phyloP scores from a whole-genome alignment of 2,888 invertebrate species.

The Sthenelais limicola region DNA sequence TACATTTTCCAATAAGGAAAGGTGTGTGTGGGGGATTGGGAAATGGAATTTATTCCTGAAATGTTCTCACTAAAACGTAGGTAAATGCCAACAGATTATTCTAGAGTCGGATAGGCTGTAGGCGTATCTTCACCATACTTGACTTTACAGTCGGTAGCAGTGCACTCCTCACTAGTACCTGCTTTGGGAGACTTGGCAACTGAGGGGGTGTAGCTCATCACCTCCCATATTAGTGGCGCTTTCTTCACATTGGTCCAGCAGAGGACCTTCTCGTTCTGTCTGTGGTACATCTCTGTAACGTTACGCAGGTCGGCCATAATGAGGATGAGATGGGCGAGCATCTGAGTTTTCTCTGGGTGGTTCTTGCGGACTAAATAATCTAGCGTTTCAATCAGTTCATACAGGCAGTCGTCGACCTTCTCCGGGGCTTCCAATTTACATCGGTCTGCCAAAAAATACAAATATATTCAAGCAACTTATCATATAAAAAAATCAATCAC shows the following conservation, averaged over 20 bases:
- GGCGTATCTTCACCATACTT: no score
- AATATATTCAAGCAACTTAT: no score
- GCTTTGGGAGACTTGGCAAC: no score
- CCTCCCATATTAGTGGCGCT: conserved; percentile 30
- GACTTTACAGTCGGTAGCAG: no score
- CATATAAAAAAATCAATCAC: no score
- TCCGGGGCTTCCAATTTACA: conserved; percentile 27
- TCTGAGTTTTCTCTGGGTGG: conserved; percentile 14
- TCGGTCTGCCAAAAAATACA: conserved; percentile 34
- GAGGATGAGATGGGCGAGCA: conserved; percentile 20
- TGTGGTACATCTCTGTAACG: conserved; percentile 40
- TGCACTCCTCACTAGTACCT: no score
- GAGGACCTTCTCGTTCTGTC: conserved; percentile 30
- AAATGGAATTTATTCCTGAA: no score
- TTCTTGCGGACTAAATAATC: conserved; percentile 31
- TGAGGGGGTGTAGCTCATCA: conserved; percentile 18
- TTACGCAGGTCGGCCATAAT: conserved; percentile 35
- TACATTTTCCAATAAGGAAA: no score
- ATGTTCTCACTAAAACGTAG: no score
- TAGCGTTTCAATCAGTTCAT: conserved; percentile 30
- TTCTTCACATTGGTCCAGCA: conserved; percentile 23
- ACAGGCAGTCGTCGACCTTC: conserved; percentile 15
- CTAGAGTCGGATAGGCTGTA: no score
- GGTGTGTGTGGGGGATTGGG: no score
- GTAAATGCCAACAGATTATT: no score